Conservation (phyloP, 92 coral and sea anemone species). For the Zoanthus solanderi region DNA sequence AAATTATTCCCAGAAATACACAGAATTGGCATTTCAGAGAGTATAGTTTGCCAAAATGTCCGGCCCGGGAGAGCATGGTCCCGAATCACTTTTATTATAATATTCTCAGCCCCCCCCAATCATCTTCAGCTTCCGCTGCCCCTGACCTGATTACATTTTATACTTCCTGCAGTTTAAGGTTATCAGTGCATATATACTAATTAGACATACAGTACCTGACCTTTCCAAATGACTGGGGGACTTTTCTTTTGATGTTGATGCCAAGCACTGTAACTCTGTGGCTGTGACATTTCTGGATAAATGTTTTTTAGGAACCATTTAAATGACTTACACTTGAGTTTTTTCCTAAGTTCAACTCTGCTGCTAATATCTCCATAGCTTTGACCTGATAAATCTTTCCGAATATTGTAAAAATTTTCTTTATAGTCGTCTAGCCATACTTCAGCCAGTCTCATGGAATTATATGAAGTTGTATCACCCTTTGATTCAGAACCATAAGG, state of each 20-base stretch:
- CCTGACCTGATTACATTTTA: too few relatives aligned
- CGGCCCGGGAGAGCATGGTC: too few relatives aligned
- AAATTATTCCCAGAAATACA: too few relatives aligned
- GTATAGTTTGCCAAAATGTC: too few relatives aligned
- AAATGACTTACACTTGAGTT: constrained; percentile 81
- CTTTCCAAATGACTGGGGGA: constrained; percentile 69
- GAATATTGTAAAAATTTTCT: constrained; percentile 80
- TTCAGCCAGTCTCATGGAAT: constrained; percentile 98
- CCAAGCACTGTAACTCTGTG: constrained; percentile 62
- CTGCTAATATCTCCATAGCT: constrained; percentile 82
- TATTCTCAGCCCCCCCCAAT: too few relatives aligned
- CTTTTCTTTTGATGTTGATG: constrained; percentile 48
- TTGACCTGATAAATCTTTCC: constrained; percentile 68
- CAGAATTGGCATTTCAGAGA: too few relatives aligned
- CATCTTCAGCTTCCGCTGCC: too few relatives aligned
- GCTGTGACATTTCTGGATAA: constrained; percentile 87
- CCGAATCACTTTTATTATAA: too few relatives aligned
- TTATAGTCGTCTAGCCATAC: constrained; percentile 97
- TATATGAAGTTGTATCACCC: constrained; percentile 89
- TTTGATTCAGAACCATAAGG: constrained; percentile 88
- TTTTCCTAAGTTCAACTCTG: constrained; percentile 77
- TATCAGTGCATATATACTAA: too few relatives aligned
- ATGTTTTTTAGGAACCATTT: constrained; percentile 89
- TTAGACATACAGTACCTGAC: constrained; percentile 66
- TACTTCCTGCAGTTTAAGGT: too few relatives aligned